Base-by-base conservation (phyloP, 35 echinoderm and acorn worm genomes). In the Patiria miniata region DNA sequence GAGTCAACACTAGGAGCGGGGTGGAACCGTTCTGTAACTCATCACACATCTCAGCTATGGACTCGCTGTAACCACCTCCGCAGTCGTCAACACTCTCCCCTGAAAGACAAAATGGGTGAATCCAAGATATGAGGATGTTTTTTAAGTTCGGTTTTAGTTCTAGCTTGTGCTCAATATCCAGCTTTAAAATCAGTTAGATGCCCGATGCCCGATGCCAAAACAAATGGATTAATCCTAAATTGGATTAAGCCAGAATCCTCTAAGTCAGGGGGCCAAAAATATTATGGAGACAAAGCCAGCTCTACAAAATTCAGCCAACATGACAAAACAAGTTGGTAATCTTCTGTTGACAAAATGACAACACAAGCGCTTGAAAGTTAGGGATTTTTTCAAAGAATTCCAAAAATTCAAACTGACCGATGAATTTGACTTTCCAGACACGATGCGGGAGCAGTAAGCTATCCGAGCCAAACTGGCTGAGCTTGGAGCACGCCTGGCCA, bases 361-460 rank as follows among this genome's bases (percentile, higher is more conserved):
- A 12, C 42, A 47, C 12, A 47, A 6, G 4, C 12, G 42, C 42
- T 47, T 4, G 12, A 47, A 12, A 47, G 42, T 47, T 47, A 6
- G 4, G 4, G 42, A 12, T 4, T 47, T 4, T 6, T 12, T 6
- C 42, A 47, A 12, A 47, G 42, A 47, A n/a, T 47, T 47, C 42
- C 12, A 47, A 47, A 47, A 47, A 12, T 4, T 47, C 4, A 47
- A 29, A 86, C 89, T 91, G 17, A 95, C 92, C 96, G 69, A 99
- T 99, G 39, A 99, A 99, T 42, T 99, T 99, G 87, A 99, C 96
- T 79, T 99, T 99, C 96, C 96, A 99, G 7, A 99, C 96, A 19
- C 96, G 81, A 29, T 99, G 96, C 40, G 96, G 96, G 19, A 99
- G 77, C 28, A 99, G 53, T 47, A 99, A 78, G 81, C 89, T 95